Conservation (phyloP, 2,113 vertebrate genomes). For the Clinocottus analis region DNA sequence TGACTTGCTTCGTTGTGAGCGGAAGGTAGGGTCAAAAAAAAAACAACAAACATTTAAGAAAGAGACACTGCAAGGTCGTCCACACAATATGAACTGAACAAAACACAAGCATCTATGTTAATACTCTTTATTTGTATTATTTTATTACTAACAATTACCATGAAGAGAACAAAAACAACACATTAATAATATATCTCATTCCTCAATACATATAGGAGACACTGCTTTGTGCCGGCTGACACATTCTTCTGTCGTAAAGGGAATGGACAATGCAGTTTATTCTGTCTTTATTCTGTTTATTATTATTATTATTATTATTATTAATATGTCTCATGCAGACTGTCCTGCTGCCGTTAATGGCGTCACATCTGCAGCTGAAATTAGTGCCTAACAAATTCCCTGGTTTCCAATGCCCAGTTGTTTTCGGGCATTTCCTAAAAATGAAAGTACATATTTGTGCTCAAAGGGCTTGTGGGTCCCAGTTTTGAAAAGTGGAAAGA, state of each 20-base stretch:
- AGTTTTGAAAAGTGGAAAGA: not conserved
- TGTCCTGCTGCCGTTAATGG: too few relatives aligned
- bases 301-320: too few relatives aligned
- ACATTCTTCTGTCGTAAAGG: not conserved
- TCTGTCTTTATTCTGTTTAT: too few relatives aligned
- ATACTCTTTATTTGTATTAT: not conserved
- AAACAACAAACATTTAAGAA: not conserved
- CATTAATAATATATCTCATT: not conserved
- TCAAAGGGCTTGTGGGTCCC: not conserved
- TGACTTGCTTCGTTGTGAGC: constrained; percentile 87
- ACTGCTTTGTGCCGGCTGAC: not conserved
- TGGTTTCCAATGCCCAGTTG: not conserved
- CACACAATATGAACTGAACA: not conserved
- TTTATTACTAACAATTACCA: not conserved
- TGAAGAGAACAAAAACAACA: not conserved
- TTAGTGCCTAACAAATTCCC: not conserved
- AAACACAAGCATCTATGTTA: not conserved
- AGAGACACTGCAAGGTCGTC: not conserved
- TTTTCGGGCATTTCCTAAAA: not conserved
- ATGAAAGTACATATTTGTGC: not conserved
- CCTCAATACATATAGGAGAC: not conserved
- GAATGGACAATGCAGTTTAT: not conserved
- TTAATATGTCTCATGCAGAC: not conserved
- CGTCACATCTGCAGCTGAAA: too few relatives aligned
- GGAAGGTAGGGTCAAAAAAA: constrained; percentile 79